Evolutionary conservation across 2,888 invertebrate genomes (phyloP).

Genomic region (Drosophila demipolita): DNA sequence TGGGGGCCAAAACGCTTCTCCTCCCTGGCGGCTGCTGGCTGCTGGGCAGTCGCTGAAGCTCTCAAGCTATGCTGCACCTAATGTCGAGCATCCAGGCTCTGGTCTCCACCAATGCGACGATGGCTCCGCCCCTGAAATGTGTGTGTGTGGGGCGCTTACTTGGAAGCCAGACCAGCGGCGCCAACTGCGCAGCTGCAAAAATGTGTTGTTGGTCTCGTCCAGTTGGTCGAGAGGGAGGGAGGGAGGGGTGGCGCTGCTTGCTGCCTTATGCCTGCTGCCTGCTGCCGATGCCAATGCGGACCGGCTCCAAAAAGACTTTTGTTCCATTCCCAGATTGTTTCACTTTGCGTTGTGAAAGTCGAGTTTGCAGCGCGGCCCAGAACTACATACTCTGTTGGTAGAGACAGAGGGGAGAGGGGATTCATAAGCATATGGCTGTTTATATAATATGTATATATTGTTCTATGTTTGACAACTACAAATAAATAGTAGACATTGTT

Average conservation of each 20-base stretch:
- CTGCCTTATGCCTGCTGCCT: conserved; percentile 9
- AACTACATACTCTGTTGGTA: not conserved
- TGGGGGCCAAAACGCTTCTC: conserved; percentile 9
- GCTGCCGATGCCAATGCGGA: conserved; percentile 36
- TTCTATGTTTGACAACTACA: conserved; percentile 2
- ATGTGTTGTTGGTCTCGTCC: conserved; percentile 56
- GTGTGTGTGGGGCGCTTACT: conserved; percentile 61
- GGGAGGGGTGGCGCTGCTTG: conserved; percentile 35
- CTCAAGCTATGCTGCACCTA: conserved; percentile 58
- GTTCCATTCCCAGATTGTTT: conserved; percentile 70
- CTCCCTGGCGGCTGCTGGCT: conserved; percentile 23
- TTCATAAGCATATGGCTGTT: conserved; percentile 6
- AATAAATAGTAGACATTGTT: conserved; percentile 6
- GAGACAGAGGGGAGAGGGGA: not conserved
- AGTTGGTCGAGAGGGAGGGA: conserved; percentile 60
- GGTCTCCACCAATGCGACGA: conserved; percentile 67
- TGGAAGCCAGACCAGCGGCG: conserved; percentile 59
- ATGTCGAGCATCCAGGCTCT: conserved; percentile 34
- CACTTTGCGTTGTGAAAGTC: conserved; percentile 20
- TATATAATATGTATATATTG: conserved; percentile 12
- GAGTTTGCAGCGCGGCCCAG: conserved; percentile 11
- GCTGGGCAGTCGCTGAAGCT: conserved; percentile 9
- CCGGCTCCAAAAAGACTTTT: conserved; percentile 43
- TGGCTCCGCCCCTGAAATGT: conserved; percentile 72
- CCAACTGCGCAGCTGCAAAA: conserved; percentile 71